phyloP scores from a whole-genome alignment of 2,797 vertebrate genomes.

The Vipera ursinii region DNA sequence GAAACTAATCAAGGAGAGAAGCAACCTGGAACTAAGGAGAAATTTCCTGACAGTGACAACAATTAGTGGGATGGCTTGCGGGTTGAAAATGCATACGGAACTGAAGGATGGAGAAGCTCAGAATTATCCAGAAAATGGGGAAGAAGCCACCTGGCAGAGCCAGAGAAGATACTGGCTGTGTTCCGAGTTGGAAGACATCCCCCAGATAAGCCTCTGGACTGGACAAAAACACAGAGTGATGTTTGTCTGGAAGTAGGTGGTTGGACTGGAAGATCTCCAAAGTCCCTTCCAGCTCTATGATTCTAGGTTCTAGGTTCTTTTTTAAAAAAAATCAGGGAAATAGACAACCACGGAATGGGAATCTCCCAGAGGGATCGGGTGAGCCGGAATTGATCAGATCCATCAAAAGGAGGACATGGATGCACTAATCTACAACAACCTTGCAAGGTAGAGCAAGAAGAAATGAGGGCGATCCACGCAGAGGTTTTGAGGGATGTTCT shows the following conservation, averaged over 20 bases:
- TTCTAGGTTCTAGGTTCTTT: background rate
- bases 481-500: background rate
- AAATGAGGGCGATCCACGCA: background rate
- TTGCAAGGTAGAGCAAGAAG: background rate
- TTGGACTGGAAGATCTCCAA: background rate
- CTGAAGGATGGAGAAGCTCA: background rate
- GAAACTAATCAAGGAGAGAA: background rate
- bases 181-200: background rate
- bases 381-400: background rate
- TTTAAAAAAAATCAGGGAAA: background rate
- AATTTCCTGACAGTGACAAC: background rate
- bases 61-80: background rate
- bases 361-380: background rate
- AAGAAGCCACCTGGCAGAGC: too few species aligned
- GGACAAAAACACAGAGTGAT: background rate
- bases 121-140: background rate
- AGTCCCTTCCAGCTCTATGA: background rate
- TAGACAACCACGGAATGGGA: background rate
- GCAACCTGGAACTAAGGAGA: background rate
- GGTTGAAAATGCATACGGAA: background rate
- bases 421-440: background rate
- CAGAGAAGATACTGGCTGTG: background rate
- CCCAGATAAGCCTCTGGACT: background rate
- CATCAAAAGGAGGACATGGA: background rate
- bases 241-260: background rate